These are phyloP conservation scores for Hydrotaea diabolus DNA, from an alignment of 2,888 invertebrate species.

Conservation along the genomic window DNA sequence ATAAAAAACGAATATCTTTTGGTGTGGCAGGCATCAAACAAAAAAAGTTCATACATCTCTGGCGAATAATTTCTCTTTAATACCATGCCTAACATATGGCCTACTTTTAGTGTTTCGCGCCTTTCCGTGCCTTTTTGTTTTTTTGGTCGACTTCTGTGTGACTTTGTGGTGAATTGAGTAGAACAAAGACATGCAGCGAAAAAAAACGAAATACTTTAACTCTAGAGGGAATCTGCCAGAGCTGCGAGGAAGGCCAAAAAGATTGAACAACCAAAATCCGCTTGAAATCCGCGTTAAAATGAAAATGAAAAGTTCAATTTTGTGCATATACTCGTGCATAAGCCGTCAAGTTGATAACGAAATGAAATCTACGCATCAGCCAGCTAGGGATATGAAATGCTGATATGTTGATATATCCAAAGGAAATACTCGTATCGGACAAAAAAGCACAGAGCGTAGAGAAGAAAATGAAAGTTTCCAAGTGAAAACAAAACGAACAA, in stretches of 20 bases:
- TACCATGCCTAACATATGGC: conserved; percentile 40
- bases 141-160: neutral
- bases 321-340: conserved; percentile 41
- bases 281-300: conserved; percentile 35
- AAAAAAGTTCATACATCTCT: neutral
- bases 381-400: neutral
- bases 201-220: neutral
- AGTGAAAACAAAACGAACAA: neutral
- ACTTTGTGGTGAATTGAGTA: neutral
- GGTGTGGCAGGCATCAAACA: neutral
- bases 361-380: conserved; percentile 3
- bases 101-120: conserved; percentile 10
- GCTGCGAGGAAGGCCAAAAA: neutral
- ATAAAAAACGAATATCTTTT: conserved; percentile 13
- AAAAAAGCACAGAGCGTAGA: neutral
- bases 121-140: neutral
- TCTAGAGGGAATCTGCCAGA: neutral
- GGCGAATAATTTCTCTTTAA: conserved; percentile 35
- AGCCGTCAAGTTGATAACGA: conserved; percentile 17
- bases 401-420: neutral
- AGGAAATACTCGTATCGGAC: no score
- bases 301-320: conserved; percentile 38
- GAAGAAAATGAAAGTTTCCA: neutral
- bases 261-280: conserved; percentile 26
- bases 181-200: neutral